phyloP scores from a whole-genome alignment of 2,888 invertebrate species.

The Eurytoma californica region DNA sequence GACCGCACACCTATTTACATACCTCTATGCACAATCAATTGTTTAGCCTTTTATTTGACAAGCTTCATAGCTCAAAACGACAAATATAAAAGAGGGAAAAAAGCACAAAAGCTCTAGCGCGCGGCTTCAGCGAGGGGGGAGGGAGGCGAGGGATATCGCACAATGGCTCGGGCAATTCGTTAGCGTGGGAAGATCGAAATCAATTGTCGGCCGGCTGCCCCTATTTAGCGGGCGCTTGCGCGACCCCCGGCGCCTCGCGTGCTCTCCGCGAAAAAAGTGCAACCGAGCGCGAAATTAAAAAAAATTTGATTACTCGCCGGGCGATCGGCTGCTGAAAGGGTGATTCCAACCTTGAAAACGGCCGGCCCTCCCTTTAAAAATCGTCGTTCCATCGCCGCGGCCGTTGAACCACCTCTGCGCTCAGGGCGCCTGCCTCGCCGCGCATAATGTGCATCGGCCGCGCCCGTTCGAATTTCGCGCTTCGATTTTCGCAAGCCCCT shows the following conservation, averaged over 20 bases:
- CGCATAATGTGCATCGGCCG: not conserved
- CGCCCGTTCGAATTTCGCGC: not conserved
- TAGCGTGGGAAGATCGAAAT: too few species aligned
- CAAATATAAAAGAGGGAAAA: not conserved
- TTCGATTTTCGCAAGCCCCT: constrained; percentile 5
- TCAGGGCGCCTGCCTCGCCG: not conserved
- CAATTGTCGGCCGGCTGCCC: too few species aligned
- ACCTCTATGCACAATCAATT: too few species aligned
- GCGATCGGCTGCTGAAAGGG: constrained; percentile 13
- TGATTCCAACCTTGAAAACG: constrained; percentile 9
- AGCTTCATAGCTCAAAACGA: not conserved
- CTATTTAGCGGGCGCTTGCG: not conserved
- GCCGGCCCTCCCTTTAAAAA: not conserved
- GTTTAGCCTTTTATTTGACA: too few species aligned
- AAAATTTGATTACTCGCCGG: constrained; percentile 25
- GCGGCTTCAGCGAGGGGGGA: not conserved
- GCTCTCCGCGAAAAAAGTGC: not conserved
- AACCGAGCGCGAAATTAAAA: constrained; percentile 32
- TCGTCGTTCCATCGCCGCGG: not conserved
- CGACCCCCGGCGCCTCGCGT: not conserved
- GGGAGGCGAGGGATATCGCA: too few species aligned
- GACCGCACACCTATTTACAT: too few species aligned
- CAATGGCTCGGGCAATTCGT: too few species aligned
- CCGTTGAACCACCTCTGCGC: not conserved
- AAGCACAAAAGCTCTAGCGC: not conserved